Percentiles rank a stretch among this genome's conserved stretches.
Conservation (phyloP, 1,140 invertebrate species). For the Drosophila mayri region DNA sequence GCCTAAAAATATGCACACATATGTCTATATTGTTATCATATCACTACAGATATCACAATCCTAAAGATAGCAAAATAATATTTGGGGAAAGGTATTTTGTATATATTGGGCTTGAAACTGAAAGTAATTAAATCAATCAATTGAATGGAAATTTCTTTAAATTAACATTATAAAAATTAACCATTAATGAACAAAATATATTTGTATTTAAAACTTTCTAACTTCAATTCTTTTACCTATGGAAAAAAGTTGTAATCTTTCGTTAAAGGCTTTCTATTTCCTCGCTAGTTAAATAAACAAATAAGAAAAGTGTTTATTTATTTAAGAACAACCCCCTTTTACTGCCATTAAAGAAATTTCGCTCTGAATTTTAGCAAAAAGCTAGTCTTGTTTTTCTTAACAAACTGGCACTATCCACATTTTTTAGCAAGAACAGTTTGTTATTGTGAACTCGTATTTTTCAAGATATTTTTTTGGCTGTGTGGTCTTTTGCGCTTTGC, state of each 20-base stretch:
- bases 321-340: neutral
- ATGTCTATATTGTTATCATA: constrained; percentile 12
- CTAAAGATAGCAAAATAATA: constrained; percentile 6
- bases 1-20: neutral
- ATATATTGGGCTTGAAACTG: neutral
- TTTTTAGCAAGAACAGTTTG: constrained; percentile 14
- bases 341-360: neutral
- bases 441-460: neutral
- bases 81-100: neutral
- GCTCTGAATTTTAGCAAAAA: neutral
- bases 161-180: neutral
- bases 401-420: neutral
- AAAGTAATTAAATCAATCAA: neutral
- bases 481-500: constrained; percentile 32
- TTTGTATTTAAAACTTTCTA: neutral
- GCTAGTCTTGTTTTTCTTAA: neutral
- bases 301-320: neutral
- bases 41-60: neutral
- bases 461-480: constrained; percentile 34
- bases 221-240: neutral
- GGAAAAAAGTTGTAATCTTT: neutral
- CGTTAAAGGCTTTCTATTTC: too few species aligned
- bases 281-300: neutral
- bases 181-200: neutral
- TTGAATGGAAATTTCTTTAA: neutral